Base-by-base conservation (phyloP, 2,888 invertebrate genomes). In the Polietes domitor region DNA sequence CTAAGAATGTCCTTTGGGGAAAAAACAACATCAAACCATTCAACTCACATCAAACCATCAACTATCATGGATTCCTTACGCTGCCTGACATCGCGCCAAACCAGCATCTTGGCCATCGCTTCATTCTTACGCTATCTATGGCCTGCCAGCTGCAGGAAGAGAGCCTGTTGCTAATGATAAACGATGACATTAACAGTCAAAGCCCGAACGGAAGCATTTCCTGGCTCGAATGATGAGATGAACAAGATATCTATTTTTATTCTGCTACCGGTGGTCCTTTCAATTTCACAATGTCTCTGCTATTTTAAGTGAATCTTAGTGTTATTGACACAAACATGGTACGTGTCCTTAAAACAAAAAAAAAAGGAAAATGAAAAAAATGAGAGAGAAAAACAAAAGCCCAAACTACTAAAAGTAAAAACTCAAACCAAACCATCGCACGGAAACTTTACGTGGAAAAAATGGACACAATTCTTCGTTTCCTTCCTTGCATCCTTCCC, bases 151-250 rank as follows among this genome's bases (percentile, higher is more conserved):
- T 50, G 10, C 21, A 10, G 63, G 26, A 53, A 68, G 32, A 65
- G 68, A 37, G 71, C 71, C 77, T 77, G 77, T 71, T 77, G 71
- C 77, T 61, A 77, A 77, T 71, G 70, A 77, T 61, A 77, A 71
- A 77, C 47, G 28, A 58, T 58, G 26, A 10, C 58, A 24, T 26
- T 26, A 15, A 26, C 26, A 26, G 58, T 19, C 12, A 24, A 15
- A 26, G 58, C 24, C 26, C 12, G 1, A 58, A 4, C 24, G 26
- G 12, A 12, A n/a, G 47, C 47, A 47, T 12, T 5, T 47, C 15
- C 47, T 47, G 47, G n/a, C 47, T 55, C 26, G 15, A 24, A 37
- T 19, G 26, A 63, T 63, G 63, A 41, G n/a, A 63, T n/a, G 17
- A 47, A n/a, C 47, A 47, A n/a, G 47, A 63, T 41, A 37, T 41